These are phyloP conservation scores for Scaptomyza parva DNA, from an alignment of 2,888 invertebrate species.

Conservation along the genomic window DNA sequence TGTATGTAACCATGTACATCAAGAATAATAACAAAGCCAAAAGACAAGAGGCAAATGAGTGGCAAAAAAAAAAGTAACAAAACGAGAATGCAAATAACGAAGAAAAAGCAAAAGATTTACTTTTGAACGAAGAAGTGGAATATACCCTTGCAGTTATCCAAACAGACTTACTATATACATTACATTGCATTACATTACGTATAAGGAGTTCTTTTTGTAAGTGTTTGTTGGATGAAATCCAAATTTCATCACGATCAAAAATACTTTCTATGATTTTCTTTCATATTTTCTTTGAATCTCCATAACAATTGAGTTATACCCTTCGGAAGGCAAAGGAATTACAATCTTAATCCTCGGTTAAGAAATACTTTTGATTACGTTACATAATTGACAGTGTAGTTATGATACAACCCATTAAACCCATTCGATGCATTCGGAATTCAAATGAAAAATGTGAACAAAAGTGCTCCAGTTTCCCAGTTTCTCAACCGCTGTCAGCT, in stretches of 20 bases:
- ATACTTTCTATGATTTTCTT: too few relatives aligned
- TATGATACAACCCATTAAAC: neutral
- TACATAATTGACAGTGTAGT: too few relatives aligned
- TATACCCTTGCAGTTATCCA: neutral
- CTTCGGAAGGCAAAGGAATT: too few relatives aligned
- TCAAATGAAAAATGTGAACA: slow-evolving; percentile 26
- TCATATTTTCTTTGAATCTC: too few relatives aligned
- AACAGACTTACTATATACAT: neutral
- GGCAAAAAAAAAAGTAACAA: neutral
- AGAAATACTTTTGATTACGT: too few relatives aligned
- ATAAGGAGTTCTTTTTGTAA: too few relatives aligned
- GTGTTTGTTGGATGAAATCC: too few relatives aligned
- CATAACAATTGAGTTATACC: too few relatives aligned
- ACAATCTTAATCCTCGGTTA: too few relatives aligned
- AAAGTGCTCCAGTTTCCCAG: slow-evolving; percentile 10
- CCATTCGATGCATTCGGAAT: too few relatives aligned
- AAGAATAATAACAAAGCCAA: neutral
- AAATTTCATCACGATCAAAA: too few relatives aligned
- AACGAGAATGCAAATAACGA: neutral
- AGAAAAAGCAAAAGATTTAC: neutral
- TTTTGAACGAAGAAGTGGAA: neutral
- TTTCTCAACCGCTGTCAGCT: neutral
- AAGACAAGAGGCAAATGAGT: neutral
- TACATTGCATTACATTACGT: too few relatives aligned
- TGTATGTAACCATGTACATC: neutral